These are phyloP conservation scores for Drosophila pruinosa DNA, from an alignment of 1,140 invertebrate genomes.

Conservation along the genomic window DNA sequence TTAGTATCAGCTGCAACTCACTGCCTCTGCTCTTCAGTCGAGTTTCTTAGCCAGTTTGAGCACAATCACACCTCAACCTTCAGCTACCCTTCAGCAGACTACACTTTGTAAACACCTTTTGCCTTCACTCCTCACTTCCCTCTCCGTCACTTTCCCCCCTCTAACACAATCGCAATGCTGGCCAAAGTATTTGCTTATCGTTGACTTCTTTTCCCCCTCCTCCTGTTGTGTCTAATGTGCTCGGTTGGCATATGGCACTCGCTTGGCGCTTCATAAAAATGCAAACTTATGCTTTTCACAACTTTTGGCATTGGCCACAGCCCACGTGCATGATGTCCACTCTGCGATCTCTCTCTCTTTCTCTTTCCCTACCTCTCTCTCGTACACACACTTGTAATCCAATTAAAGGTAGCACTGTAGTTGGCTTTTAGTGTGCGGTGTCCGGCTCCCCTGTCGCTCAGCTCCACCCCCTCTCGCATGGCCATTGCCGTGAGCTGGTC, in stretches of 20 bases:
- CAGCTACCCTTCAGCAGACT: slow-evolving; percentile 39
- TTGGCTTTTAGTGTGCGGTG: slow-evolving; percentile 76
- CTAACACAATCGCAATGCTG: background rate
- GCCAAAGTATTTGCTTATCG: slow-evolving; percentile 27
- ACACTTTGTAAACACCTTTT: slow-evolving; percentile 32
- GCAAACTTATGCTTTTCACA: slow-evolving; percentile 78
- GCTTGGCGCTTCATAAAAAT: slow-evolving; percentile 75
- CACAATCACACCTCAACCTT: slow-evolving; percentile 28
- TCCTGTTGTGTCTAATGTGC: slow-evolving; percentile 43
- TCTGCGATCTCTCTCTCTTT: background rate
- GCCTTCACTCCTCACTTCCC: background rate
- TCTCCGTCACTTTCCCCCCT: background rate
- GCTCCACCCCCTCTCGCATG: background rate
- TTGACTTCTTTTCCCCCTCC: background rate
- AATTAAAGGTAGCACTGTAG: slow-evolving; percentile 80
- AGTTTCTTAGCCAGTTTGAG: background rate
- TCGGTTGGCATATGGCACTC: slow-evolving; percentile 57
- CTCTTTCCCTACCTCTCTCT: slow-evolving; percentile 20
- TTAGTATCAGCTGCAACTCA: background rate
- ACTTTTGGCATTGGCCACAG: slow-evolving; percentile 59
- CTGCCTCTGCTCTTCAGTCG: background rate
- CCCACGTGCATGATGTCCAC: slow-evolving; percentile 31
- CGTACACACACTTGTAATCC: slow-evolving; percentile 71
- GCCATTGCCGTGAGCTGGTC: slow-evolving; percentile 52
- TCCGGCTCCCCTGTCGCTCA: slow-evolving; percentile 20